Base-by-base conservation (phyloP, 2,113 vertebrate species). In the Origma solitaria region DNA sequence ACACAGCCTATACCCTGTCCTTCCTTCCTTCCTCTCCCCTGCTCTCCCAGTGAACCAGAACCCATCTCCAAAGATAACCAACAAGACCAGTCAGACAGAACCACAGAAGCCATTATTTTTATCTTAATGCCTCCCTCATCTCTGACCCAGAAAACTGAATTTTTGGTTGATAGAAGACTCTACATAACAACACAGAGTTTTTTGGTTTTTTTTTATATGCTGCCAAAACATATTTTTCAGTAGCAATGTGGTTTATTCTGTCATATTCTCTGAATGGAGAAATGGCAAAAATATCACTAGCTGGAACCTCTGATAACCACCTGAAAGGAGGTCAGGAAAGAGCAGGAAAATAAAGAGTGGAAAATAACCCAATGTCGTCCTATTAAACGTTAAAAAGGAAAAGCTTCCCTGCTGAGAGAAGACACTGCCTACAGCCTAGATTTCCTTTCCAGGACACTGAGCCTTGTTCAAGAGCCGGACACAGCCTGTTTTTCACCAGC, bases 281-380 rank as follows among this genome's bases (percentile, higher is more conserved):
- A 95, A 94, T 2, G 25, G 76, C 65, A 86, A 93, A 86, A 93
- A 66, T 69, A 83, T 53, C 61, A 40, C 78, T 80, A 86, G 68
- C 45, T 96, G 90, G 49, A 91, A 83, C 37, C 71, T 64, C 73
- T 90, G 53, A 24, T 65, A 65, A 71, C 2, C 37, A 92, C 81
- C 65, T 80, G 79, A 81, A 87, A 91, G 70, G 68, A 90, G 83
- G 93, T 91, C 81, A 90, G 88, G 71, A 77, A 93, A 92, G 95
- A 95, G 78, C 42, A 96, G 81, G 75, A 92, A 92, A 89, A 90
- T 30, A 77, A 30, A 95, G 75, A 89, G 44, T 49, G 40, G 70
- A 37, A 92, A 96, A 95, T 47, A 88, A 92, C 50, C 47, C 12
- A 45, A 44, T 77, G 65, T 89, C 1, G 2, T 61, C 72, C 58